Conservation (phyloP, 2,113 vertebrate genomes). For the Eretmodus cyanostictus region DNA sequence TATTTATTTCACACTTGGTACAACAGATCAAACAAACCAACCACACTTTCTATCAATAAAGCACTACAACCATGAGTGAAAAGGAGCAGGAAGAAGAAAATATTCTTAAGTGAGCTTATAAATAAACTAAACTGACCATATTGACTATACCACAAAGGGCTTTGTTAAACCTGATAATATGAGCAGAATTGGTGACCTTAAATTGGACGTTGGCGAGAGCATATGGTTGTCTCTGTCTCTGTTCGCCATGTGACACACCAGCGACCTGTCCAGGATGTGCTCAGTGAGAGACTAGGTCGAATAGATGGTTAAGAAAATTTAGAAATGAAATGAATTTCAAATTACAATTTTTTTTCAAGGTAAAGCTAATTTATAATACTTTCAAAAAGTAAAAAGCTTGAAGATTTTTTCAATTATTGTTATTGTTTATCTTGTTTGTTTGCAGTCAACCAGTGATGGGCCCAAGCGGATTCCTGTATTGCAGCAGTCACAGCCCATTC, state of each 20-base stretch:
- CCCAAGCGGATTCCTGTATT: conserved; percentile 77
- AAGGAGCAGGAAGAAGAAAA: too few species aligned
- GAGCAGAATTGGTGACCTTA: not conserved
- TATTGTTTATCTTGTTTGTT: not conserved
- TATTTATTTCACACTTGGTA: too few species aligned
- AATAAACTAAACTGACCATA: not conserved
- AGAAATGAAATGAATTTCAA: not conserved
- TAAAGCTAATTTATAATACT: not conserved
- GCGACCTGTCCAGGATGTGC: not conserved
- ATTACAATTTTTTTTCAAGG: not conserved
- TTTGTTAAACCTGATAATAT: fast-evolving
- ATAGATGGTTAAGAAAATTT: not conserved
- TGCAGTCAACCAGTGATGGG: conserved; percentile 65
- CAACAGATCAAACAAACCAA: too few species aligned
- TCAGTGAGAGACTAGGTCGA: fast-evolving
- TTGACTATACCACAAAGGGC: fast-evolving
- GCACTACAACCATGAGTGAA: too few species aligned
- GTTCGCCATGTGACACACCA: not conserved
- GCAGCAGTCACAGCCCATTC: conserved; percentile 60
- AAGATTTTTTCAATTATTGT: not conserved
- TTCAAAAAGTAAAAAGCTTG: not conserved
- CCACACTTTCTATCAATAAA: too few species aligned
- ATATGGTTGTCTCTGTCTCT: not conserved
- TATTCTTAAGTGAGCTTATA: not conserved
- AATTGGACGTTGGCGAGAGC: fast-evolving